Evolutionary conservation across 2,113 vertebrate genomes (phyloP).

Genomic region (Equus quagga): DNA sequence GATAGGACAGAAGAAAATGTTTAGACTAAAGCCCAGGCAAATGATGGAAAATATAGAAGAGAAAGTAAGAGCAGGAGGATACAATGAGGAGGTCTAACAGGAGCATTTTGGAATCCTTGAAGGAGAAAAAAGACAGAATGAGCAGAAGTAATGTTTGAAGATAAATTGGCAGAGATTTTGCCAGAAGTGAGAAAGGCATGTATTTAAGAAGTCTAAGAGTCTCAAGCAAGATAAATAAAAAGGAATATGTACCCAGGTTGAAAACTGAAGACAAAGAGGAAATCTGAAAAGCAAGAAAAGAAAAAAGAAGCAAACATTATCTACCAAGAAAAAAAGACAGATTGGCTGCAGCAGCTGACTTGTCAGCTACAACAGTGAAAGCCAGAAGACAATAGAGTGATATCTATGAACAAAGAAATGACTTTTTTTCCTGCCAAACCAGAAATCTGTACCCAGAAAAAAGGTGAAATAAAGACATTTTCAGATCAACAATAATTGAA

Average conservation of each 20-base stretch:
- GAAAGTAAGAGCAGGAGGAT: not conserved
- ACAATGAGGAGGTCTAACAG: not conserved
- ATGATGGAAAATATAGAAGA: not conserved
- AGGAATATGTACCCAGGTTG: slow-evolving; percentile 3
- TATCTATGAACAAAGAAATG: not conserved
- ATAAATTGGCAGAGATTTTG: not conserved
- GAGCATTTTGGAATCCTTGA: not conserved
- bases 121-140: not conserved
- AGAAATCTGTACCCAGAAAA: not conserved
- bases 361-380: not conserved
- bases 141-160: not conserved
- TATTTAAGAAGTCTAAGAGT: not conserved
- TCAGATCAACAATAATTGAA: slow-evolving; percentile 6
- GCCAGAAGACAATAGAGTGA: not conserved
- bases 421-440: not conserved
- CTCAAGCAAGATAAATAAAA: slow-evolving; percentile 19
- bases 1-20: not conserved
- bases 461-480: not conserved
- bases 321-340: not conserved
- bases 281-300: not conserved
- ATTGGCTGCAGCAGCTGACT: not conserved
- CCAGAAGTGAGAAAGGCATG: not conserved
- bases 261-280: slow-evolving; percentile 7
- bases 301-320: not conserved
- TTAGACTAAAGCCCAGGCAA: not conserved